Evolutionary conservation across 1,140 invertebrate species (phyloP).

Genomic region (Brachionus koreanus): DNA sequence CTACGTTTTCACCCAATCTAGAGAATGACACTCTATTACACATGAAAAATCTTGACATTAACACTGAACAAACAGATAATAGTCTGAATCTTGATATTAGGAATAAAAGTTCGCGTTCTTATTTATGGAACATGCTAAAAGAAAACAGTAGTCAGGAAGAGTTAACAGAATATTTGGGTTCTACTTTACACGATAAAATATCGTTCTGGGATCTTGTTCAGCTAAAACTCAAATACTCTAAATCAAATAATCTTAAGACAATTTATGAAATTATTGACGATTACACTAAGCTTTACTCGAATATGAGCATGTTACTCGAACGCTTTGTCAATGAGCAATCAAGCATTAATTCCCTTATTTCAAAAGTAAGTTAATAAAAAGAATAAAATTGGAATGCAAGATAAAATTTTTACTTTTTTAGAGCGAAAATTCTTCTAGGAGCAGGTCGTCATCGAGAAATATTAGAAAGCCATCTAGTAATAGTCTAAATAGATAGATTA

Average conservation of each 20-base stretch:
- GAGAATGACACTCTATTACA: constrained; percentile 22
- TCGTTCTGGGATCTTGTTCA: constrained; percentile 42
- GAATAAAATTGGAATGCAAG: not conserved
- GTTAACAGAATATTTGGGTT: constrained; percentile 23
- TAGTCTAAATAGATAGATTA: constrained; percentile 3
- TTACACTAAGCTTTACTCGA: constrained; percentile 29
- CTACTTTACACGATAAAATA: constrained; percentile 29
- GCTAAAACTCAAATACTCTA: constrained; percentile 15
- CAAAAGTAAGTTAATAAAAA: not conserved
- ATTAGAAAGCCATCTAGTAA: not conserved
- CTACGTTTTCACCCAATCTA: not conserved
- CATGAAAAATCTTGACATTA: constrained; percentile 27
- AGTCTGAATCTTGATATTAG: not conserved
- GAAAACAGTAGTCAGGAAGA: constrained; percentile 5
- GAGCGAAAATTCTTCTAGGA: constrained; percentile 3
- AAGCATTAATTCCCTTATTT: not conserved
- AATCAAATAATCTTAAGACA: constrained; percentile 23
- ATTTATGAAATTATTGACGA: constrained; percentile 41
- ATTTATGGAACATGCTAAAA: constrained; percentile 36
- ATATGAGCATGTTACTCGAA: constrained; percentile 26
- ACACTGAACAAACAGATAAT: not conserved
- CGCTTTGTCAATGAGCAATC: constrained; percentile 29
- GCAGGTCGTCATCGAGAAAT: constrained; percentile 21
- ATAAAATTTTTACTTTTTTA: not conserved
- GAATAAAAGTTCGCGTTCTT: not conserved